These are phyloP conservation scores for Aythya fuligula DNA, from an alignment of 2,797 vertebrate genomes.

Conservation along the genomic window DNA sequence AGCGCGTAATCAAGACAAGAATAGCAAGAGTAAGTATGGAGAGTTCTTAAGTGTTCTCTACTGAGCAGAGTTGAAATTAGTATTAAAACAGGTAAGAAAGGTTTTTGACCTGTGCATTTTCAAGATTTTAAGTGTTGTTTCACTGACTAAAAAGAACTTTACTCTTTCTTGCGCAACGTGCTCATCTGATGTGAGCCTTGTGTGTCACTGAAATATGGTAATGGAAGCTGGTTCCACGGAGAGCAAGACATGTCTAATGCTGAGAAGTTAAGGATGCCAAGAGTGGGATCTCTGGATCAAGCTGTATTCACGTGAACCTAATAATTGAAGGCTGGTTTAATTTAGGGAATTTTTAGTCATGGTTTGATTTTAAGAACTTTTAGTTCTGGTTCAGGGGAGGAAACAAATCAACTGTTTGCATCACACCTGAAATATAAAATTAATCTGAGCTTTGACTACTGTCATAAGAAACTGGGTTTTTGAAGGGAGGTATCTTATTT, in stretches of 20 bases:
- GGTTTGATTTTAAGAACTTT: accelerated
- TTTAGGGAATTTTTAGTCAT: background rate
- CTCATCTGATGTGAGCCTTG: background rate
- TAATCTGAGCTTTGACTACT: background rate
- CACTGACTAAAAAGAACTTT: background rate
- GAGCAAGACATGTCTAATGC: background rate
- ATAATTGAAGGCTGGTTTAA: background rate
- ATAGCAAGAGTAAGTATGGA: slow-evolving; percentile 85
- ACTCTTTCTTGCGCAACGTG: too few relatives aligned
- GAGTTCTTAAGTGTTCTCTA: background rate
- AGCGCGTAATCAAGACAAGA: slow-evolving; percentile 81
- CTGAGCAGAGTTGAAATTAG: background rate
- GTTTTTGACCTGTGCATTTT: background rate
- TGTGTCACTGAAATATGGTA: background rate
- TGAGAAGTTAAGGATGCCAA: background rate
- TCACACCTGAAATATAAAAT: accelerated
- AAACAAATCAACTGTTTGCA: background rate
- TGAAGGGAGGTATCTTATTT: background rate
- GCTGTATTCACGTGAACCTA: background rate
- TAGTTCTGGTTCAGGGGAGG: background rate
- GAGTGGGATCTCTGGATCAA: background rate
- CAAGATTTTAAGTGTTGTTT: background rate
- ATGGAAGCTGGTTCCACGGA: background rate
- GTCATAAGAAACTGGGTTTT: background rate
- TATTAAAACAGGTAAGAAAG: background rate